Percentiles rank a stretch among this genome's conserved stretches.
Conservation (phyloP, 2,797 vertebrate species). For the Dendrocincla tyrannina region DNA sequence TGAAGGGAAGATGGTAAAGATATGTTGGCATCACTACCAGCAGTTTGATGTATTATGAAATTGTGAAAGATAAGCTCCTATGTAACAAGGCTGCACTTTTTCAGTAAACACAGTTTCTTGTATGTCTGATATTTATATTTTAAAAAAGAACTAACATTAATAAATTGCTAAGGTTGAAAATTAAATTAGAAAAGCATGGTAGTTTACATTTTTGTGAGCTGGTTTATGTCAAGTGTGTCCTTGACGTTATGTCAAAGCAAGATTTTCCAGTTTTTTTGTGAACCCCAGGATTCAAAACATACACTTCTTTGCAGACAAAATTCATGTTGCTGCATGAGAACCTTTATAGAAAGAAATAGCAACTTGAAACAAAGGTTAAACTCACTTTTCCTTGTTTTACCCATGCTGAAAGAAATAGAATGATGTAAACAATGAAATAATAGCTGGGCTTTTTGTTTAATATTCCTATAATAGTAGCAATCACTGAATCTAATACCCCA, state of each 20-base stretch:
- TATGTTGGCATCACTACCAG: background rate
- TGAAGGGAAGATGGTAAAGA: background rate
- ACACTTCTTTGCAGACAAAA: background rate
- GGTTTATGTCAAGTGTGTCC: background rate
- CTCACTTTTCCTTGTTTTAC: background rate
- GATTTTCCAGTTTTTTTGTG: background rate
- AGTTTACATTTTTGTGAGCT: background rate
- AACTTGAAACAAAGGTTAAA: background rate
- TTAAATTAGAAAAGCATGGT: background rate
- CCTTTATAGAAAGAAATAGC: background rate
- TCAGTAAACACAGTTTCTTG: background rate
- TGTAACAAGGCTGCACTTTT: background rate
- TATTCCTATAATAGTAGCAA: background rate
- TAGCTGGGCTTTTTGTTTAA: background rate
- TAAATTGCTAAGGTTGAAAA: background rate
- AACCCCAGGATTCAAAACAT: background rate
- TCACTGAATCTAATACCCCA: background rate
- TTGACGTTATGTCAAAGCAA: background rate
- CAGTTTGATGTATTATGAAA: background rate
- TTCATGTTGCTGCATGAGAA: background rate
- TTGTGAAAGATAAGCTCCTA: background rate
- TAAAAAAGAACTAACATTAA: background rate
- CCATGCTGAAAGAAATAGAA: background rate
- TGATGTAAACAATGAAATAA: background rate
- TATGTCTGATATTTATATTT: background rate